Evolutionary conservation across 2,113 vertebrate genomes (phyloP), one percentile per base, ranked within the genome.

Genomic region (Cebus imitator): DNA sequence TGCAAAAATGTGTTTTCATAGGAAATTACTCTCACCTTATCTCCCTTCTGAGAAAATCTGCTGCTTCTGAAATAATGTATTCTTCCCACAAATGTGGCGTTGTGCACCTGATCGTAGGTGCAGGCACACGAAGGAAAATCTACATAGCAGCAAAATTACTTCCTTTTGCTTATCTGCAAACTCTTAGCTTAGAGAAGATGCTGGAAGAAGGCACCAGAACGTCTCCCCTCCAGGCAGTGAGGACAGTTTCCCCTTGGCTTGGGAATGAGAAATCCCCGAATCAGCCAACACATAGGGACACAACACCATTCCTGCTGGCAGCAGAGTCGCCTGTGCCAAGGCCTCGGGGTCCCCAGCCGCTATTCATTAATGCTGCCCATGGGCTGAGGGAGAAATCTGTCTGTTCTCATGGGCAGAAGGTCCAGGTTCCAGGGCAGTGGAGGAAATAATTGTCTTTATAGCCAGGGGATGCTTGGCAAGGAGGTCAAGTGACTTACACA

Each of bases 391-490:
- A 81, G 64, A 97, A 76, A 93, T 83, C 87, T 35, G 87, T 79
- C 73, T 43, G 68, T 87, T 86, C 40, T 17, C 9, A n/a, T 0
- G 12, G 96, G 87, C 96, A 87, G 93, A 80, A 97, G 83, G 97
- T 91, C 95, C 48, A 7, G 89, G 97, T 97, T 98, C 96, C 97
- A 20, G 96, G 72, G 97, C 96, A 96, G 48, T 98, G 97, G 96
- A 98, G 96, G 97, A 96, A 96, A 98, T 97, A 97, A 98, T 98
- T 97, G 94, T 95, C 94, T 97, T 94, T 84, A 45, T 94, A 97
- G 87, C 97, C 90, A 68, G 92, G 35, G 90, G 95, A 88, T 75
- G 72, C 90, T 95, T 93, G 96, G 95, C 96, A 50, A 72, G 50
- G 66, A 92, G 95, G 95, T 92, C 97, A 96, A 90, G 70, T 75